These are phyloP conservation scores for Vultur gryphus DNA, from an alignment of 2,797 vertebrate species.

Conservation along the genomic window DNA sequence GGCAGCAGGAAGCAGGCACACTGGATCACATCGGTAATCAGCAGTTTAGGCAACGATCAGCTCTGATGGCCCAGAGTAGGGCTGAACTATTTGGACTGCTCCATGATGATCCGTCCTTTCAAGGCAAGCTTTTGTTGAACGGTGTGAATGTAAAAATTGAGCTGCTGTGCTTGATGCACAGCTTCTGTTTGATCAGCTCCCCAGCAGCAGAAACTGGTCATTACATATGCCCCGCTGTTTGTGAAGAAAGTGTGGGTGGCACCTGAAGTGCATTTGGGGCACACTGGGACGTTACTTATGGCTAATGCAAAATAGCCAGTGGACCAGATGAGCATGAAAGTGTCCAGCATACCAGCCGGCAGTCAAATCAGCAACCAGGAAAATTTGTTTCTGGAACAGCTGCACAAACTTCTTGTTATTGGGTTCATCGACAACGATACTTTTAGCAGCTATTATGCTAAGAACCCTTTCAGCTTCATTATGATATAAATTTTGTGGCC, in stretches of 20 bases:
- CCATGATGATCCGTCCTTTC: not conserved
- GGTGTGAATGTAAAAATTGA: not conserved
- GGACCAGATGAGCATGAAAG: not conserved
- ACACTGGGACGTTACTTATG: not conserved
- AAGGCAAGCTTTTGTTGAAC: not conserved
- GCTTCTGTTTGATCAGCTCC: not conserved
- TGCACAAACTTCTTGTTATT: not conserved
- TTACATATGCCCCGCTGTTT: not conserved
- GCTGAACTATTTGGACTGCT: not conserved
- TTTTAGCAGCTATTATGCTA: not conserved
- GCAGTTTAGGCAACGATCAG: not conserved
- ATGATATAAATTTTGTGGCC: not conserved
- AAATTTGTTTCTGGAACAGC: not conserved
- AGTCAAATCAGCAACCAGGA: not conserved
- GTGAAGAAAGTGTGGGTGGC: not conserved
- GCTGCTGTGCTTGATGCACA: not conserved
- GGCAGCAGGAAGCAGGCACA: not conserved
- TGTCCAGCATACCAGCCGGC: not conserved
- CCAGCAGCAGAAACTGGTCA: not conserved
- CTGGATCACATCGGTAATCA: not conserved
- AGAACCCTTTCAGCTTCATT: not conserved
- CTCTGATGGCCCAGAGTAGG: not conserved
- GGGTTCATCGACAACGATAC: not conserved
- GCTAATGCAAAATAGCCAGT: not conserved
- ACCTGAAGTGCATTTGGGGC: not conserved